phyloP scores from a whole-genome alignment of 2,797 vertebrate genomes.

The Pipistrellus pygmaeus region DNA sequence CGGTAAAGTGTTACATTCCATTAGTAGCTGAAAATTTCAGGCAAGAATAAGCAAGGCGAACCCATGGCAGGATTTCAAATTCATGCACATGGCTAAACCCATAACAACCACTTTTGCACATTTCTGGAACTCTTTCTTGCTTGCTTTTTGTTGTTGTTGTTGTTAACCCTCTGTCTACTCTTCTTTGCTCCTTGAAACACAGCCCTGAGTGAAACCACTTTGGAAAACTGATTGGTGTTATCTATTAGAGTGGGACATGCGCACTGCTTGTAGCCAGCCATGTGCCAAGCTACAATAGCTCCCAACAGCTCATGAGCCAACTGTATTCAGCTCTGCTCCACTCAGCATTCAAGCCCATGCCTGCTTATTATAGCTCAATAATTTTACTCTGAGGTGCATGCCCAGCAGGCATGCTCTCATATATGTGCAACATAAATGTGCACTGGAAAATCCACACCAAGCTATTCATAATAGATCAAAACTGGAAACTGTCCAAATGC shows the following conservation, averaged over 20 bases:
- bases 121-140: not conserved
- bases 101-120: not conserved
- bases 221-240: not conserved
- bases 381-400: not conserved
- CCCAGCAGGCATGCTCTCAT: not conserved
- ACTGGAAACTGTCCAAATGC: not conserved
- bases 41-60: conserved; percentile 60
- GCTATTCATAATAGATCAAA: not conserved
- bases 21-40: conserved; percentile 70
- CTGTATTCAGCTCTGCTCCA: not conserved
- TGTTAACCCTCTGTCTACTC: not conserved
- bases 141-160: not conserved
- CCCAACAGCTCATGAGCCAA: not conserved
- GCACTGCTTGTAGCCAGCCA: not conserved
- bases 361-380: not conserved
- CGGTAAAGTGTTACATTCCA: conserved; percentile 75
- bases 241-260: not conserved
- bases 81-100: conserved; percentile 36
- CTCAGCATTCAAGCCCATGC: not conserved
- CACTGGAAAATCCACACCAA: not conserved
- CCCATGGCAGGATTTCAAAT: conserved; percentile 60
- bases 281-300: not conserved
- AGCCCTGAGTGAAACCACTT: not conserved
- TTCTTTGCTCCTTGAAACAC: not conserved
- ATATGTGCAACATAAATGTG: not conserved